A percentile compares a stretch with the other conserved stretches of the same genome.
These are phyloP conservation scores for Argyrosomus regius DNA, from an alignment of 2,797 vertebrate genomes.

Conservation along the genomic window DNA sequence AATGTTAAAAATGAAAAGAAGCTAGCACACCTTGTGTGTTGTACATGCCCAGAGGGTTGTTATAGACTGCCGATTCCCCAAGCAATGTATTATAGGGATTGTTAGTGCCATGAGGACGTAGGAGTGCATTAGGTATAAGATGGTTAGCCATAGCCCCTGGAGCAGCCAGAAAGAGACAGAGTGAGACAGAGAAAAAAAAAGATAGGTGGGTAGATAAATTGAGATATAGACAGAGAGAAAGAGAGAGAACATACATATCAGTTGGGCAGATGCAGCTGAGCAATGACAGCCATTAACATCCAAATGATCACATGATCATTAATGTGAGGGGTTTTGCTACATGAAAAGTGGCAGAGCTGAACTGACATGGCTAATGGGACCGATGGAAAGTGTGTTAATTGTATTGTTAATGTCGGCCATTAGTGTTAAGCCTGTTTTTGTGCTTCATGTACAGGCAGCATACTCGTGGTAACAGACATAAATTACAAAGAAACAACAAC, in stretches of 20 bases:
- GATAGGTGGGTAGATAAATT: conserved; percentile 59
- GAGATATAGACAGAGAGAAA: conserved; percentile 62
- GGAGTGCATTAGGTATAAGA: conserved; percentile 99
- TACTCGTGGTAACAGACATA: conserved; percentile 44
- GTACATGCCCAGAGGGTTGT: conserved; percentile 99
- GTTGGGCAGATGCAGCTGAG: conserved; percentile 92
- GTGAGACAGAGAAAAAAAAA: conserved; percentile 47
- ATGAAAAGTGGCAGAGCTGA: conserved; percentile 65
- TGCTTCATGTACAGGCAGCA: conserved; percentile 56
- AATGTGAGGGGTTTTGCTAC: conserved; percentile 62
- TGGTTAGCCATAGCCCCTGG: conserved; percentile 99
- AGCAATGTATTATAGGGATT: conserved; percentile 99
- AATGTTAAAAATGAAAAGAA: conserved; percentile 87
- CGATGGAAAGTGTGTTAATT: conserved; percentile 64
- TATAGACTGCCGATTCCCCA: conserved; percentile 99
- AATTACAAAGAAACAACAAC: conserved; percentile 36
- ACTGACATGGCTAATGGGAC: conserved; percentile 71
- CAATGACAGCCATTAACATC: conserved; percentile 91
- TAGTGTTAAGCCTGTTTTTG: conserved; percentile 36
- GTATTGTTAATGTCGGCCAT: conserved; percentile 54
- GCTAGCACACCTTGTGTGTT: conserved; percentile 99
- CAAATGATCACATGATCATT: conserved; percentile 81
- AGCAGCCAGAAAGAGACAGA: conserved; percentile 89
- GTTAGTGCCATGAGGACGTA: conserved; percentile 99
- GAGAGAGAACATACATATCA: conserved; percentile 85